A percentile compares a stretch with the other conserved stretches of the same genome.
Conservation (phyloP, 2,797 vertebrate species). For the Xiphophorus birchmanni region DNA sequence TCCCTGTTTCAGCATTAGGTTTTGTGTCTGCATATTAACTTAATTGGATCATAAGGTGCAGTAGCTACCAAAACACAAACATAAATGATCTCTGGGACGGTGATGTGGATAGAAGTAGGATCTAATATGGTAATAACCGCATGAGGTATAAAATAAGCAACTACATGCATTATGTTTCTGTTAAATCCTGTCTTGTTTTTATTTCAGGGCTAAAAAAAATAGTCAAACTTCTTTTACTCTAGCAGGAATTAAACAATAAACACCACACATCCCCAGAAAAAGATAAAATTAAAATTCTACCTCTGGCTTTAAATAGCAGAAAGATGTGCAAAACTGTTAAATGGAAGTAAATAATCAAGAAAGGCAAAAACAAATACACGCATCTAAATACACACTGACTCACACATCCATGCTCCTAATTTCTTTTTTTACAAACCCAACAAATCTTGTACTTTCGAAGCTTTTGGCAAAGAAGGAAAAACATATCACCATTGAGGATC, state of each 20-base stretch:
- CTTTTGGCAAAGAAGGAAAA: slow-evolving; percentile 22
- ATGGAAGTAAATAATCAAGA: not conserved
- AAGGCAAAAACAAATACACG: not conserved
- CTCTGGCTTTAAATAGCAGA: not conserved
- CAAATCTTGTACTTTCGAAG: slow-evolving; percentile 22
- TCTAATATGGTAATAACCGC: not conserved
- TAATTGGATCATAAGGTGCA: not conserved
- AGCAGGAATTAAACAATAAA: not conserved
- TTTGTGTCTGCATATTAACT: not conserved
- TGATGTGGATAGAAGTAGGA: not conserved
- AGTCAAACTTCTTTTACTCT: not conserved
- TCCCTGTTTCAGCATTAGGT: not conserved
- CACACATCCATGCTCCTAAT: slow-evolving; percentile 13
- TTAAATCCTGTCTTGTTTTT: not conserved
- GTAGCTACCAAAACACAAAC: not conserved
- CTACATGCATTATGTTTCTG: not conserved
- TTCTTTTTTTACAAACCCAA: slow-evolving; percentile 14
- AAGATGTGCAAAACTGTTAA: not conserved
- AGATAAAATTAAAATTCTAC: not conserved
- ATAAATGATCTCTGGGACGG: not conserved
- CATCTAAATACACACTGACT: slow-evolving; percentile 11
- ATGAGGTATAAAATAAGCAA: not conserved
- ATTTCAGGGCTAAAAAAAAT: not conserved
- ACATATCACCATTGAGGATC: slow-evolving; percentile 43
- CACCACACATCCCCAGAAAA: not conserved